A percentile compares a stretch with the other conserved stretches of the same genome.
These are phyloP conservation scores for Sander vitreus DNA, from an alignment of 2,113 vertebrate genomes.

Conservation along the genomic window DNA sequence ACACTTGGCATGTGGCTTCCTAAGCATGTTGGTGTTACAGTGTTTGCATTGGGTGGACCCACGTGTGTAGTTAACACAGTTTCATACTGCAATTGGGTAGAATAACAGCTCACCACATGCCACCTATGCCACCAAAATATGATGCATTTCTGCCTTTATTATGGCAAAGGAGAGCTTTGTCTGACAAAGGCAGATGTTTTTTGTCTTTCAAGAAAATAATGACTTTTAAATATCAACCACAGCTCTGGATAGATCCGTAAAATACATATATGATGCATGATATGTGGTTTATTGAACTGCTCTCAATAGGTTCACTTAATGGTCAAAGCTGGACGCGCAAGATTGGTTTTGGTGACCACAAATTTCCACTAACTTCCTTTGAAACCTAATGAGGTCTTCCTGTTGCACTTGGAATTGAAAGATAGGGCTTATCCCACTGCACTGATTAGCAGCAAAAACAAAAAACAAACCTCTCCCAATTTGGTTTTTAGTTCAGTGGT, in stretches of 20 bases:
- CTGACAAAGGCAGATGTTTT: not conserved
- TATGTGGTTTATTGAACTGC: slow-evolving; percentile 59
- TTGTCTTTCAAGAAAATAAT: slow-evolving; percentile 12
- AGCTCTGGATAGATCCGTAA: slow-evolving; percentile 27
- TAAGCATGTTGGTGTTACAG: slow-evolving; percentile 21
- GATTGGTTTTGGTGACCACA: slow-evolving; percentile 63
- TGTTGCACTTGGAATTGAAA: slow-evolving; percentile 79
- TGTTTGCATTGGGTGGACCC: slow-evolving; percentile 41
- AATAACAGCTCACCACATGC: slow-evolving; percentile 37
- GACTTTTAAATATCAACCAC: slow-evolving; percentile 30
- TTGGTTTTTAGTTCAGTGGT: slow-evolving; percentile 21
- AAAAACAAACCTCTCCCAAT: slow-evolving; percentile 57
- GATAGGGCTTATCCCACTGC: slow-evolving; percentile 52
- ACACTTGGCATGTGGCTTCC: slow-evolving; percentile 29
- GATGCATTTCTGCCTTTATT: slow-evolving; percentile 7
- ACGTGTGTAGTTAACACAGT: slow-evolving; percentile 13
- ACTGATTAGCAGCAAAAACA: slow-evolving; percentile 73
- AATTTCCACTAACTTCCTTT: slow-evolving; percentile 70
- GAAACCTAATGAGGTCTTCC: slow-evolving; percentile 78
- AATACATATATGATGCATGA: slow-evolving; percentile 20
- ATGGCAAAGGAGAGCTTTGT: not conserved
- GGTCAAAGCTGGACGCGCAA: slow-evolving; percentile 49
- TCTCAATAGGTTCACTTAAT: slow-evolving; percentile 55
- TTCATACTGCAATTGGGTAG: slow-evolving; percentile 15
- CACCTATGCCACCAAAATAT: slow-evolving; percentile 41